phyloP scores from a whole-genome alignment of 2,797 vertebrate species.

The Leucoraja ocellata region DNA sequence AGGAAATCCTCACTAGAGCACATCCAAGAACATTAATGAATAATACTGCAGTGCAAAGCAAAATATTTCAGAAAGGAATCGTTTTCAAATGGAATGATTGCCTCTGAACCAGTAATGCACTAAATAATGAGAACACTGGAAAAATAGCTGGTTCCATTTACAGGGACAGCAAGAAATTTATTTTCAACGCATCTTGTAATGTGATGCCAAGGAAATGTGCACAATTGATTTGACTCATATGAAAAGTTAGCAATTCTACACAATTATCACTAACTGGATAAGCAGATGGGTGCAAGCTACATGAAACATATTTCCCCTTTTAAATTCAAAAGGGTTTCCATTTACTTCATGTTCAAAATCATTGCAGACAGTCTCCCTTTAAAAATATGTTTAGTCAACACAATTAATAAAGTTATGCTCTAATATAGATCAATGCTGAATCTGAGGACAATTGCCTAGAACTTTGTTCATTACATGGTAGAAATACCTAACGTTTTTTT shows the following conservation, averaged over 20 bases:
- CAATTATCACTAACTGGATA: background rate
- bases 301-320: background rate
- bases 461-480: background rate
- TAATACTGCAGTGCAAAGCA: background rate
- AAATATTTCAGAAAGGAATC: background rate
- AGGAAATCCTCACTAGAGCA: background rate
- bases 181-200: background rate
- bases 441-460: background rate
- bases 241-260: background rate
- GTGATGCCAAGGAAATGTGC: background rate
- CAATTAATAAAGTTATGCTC: background rate
- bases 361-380: constrained; percentile 35
- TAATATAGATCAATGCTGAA: background rate
- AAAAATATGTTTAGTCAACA: constrained; percentile 6
- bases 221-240: background rate
- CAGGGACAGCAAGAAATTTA: background rate
- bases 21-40: constrained; percentile 6
- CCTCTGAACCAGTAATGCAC: background rate
- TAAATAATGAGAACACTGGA: background rate
- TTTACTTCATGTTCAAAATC: background rate
- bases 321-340: background rate
- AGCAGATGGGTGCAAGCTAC: background rate
- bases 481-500: background rate
- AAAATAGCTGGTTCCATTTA: background rate
- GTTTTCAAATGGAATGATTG: background rate